These are phyloP conservation scores for Steinernema feltiae DNA, from an alignment of 1,140 invertebrate species.

Conservation along the genomic window DNA sequence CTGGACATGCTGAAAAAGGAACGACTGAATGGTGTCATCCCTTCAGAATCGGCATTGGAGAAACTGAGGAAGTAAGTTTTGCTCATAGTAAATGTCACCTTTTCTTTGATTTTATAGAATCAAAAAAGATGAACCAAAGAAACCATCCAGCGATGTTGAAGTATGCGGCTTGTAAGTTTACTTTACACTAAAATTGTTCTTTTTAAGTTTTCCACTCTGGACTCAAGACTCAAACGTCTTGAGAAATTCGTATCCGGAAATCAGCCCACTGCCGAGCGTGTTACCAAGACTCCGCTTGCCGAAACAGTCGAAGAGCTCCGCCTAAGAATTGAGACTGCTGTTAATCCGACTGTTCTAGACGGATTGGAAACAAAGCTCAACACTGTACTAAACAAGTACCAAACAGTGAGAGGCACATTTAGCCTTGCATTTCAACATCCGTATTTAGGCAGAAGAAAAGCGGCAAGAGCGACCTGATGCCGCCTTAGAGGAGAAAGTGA, in stretches of 20 bases:
- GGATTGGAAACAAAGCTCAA: slow-evolving; percentile 28
- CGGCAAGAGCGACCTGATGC: slow-evolving; percentile 17
- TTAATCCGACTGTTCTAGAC: slow-evolving; percentile 29
- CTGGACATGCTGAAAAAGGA: not conserved
- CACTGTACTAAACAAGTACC: slow-evolving; percentile 24
- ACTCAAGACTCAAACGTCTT: not conserved
- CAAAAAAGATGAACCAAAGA: no score
- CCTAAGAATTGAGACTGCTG: slow-evolving; percentile 26
- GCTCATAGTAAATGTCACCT: not conserved
- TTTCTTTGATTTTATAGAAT: no score
- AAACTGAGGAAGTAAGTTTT: not conserved
- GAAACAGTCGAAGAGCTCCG: slow-evolving; percentile 7
- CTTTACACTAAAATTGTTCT: not conserved
- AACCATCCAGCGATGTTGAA: not conserved
- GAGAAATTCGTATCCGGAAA: not conserved
- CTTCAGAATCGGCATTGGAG: not conserved
- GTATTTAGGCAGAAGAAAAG: slow-evolving; percentile 16
- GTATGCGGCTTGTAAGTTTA: no score
- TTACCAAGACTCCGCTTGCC: not conserved
- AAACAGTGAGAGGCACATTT: slow-evolving; percentile 18
- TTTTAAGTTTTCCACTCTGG: not conserved
- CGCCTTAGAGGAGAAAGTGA: slow-evolving; percentile 27
- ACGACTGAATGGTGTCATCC: not conserved
- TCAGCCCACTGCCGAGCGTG: not conserved
- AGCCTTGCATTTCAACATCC: not conserved